A percentile compares a stretch with the other conserved stretches of the same genome.
Evolutionary conservation across 2,888 invertebrate species (phyloP).

Genomic region (Chirona hameri): DNA sequence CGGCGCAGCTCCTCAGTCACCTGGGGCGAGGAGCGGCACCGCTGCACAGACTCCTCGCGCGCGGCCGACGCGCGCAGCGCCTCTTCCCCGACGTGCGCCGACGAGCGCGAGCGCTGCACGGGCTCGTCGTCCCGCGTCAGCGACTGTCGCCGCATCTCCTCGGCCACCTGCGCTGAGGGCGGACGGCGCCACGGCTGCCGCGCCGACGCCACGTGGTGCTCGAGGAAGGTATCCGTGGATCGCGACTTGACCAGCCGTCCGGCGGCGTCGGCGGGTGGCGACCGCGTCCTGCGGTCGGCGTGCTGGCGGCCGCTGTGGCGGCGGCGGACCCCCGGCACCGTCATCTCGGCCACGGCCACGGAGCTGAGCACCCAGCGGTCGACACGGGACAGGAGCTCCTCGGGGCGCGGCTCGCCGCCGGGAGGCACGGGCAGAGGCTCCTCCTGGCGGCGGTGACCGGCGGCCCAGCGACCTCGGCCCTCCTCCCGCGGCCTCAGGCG

Average conservation of each 20-base stretch:
- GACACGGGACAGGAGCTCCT: background rate
- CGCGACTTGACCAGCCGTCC: background rate
- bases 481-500: background rate
- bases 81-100: background rate
- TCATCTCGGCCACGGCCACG: background rate
- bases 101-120: background rate
- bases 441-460: background rate
- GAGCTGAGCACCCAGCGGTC: constrained; percentile 12
- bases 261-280: background rate
- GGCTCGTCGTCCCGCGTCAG: background rate
- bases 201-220: background rate
- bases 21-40: background rate
- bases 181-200: background rate
- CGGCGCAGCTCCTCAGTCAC: background rate
- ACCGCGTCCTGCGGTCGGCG: background rate
- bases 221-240: background rate
- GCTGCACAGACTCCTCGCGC: background rate
- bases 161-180: background rate
- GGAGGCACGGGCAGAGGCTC: background rate
- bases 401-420: background rate
- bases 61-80: background rate
- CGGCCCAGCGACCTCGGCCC: background rate
- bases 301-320: background rate
- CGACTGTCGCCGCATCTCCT: background rate
- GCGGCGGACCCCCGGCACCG: background rate